Conservation (phyloP, 2,797 vertebrate species). For the Cichlasoma orientale region DNA sequence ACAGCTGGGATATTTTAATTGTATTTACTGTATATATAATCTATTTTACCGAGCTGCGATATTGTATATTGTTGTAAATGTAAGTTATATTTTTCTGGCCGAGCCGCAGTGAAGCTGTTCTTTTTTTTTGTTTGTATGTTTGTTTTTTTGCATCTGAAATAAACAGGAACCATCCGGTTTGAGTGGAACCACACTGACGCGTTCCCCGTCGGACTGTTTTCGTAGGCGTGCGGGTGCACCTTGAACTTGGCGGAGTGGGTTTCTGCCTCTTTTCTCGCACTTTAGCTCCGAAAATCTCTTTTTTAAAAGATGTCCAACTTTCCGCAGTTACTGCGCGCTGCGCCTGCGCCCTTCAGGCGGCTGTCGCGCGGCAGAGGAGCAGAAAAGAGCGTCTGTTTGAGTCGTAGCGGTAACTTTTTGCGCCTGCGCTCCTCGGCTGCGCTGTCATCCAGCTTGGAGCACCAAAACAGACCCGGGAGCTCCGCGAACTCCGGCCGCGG, state of each 20-base stretch:
- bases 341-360: not conserved
- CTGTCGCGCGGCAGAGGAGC: not conserved
- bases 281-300: fast-evolving
- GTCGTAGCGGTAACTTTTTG: not conserved
- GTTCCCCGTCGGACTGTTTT: conserved; percentile 66
- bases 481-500: not conserved
- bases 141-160: fast-evolving
- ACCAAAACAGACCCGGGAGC: not conserved
- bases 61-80: not conserved
- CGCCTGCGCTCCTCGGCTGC: not conserved
- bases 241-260: conserved; percentile 26
- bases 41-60: not conserved
- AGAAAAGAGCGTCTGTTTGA: not conserved
- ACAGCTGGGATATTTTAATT: too few relatives aligned
- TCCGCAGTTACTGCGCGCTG: not conserved
- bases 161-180: not conserved
- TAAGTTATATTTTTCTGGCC: not conserved
- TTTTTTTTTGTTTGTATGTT: fast-evolving
- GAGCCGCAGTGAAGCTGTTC: fast-evolving
- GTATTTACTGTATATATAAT: not conserved
- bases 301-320: not conserved
- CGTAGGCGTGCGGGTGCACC: conserved; percentile 34
- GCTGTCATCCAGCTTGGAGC: fast-evolving
- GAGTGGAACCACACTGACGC: not conserved
- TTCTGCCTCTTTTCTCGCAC: too few relatives aligned